phyloP scores from a whole-genome alignment of 2,888 invertebrate genomes.

The Drosophila fulvimacula region DNA sequence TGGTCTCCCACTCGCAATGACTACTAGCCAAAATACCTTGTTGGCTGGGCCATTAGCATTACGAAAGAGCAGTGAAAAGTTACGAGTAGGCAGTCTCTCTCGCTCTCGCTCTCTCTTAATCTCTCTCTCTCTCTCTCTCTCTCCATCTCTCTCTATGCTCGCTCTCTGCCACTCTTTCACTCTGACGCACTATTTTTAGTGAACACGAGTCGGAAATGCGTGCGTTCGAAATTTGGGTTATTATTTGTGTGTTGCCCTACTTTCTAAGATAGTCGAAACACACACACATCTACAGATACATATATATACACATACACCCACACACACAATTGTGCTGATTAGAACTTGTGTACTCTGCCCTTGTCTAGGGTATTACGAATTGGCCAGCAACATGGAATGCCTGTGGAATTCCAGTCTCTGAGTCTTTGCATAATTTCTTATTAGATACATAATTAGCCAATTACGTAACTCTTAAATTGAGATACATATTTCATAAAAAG shows the following conservation, averaged over 20 bases:
- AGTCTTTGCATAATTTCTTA: not conserved
- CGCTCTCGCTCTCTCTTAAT: not conserved
- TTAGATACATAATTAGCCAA: too few relatives aligned
- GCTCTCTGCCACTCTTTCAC: not conserved
- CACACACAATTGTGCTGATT: conserved; percentile 56
- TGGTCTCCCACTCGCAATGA: conserved; percentile 8
- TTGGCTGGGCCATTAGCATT: conserved; percentile 45
- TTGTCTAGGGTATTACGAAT: not conserved
- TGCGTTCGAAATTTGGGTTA: conserved; percentile 75
- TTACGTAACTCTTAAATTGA: not conserved
- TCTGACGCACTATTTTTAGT: conserved; percentile 20
- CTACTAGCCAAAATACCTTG: conserved; percentile 27
- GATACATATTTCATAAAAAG: not conserved
- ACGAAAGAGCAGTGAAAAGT: conserved; percentile 55
- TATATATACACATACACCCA: conserved; percentile 7
- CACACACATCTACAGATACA: conserved; percentile 27
- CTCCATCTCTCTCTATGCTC: not conserved
- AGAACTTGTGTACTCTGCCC: conserved; percentile 33
- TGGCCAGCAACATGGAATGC: not conserved
- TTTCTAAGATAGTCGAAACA: conserved; percentile 60
- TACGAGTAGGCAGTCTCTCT: conserved; percentile 13
- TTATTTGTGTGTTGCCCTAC: conserved; percentile 70
- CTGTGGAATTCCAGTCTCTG: not conserved
- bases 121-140: not conserved
- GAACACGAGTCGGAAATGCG: conserved; percentile 65